Evolutionary conservation across 2,888 invertebrate genomes (phyloP).

Genomic region (Hyposoter dolosus): DNA sequence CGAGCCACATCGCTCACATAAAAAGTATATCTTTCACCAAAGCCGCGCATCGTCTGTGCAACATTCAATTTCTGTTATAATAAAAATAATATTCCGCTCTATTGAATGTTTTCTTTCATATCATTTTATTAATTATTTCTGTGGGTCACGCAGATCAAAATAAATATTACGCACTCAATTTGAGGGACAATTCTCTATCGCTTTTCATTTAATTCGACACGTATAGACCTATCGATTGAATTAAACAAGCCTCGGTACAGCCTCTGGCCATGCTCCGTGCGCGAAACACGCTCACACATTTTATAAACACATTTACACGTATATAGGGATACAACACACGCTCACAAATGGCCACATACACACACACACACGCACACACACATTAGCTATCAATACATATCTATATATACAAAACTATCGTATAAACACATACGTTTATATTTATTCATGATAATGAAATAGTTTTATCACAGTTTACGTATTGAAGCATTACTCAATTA

Average conservation of each 20-base stretch:
- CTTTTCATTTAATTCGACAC: constrained; percentile 55
- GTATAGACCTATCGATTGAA: constrained; percentile 58
- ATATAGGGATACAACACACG: background rate
- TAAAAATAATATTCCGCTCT: too few species aligned
- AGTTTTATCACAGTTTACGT: constrained; percentile 61
- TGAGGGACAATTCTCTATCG: constrained; percentile 32
- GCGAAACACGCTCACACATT: constrained; percentile 23
- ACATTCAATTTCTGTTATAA: too few species aligned
- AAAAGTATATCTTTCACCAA: background rate
- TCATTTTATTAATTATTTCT: background rate
- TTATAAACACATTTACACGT: background rate
- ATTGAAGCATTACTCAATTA: constrained; percentile 51
- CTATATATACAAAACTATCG: background rate
- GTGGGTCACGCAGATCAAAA: background rate
- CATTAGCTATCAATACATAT: background rate
- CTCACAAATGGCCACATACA: background rate
- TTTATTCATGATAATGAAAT: constrained; percentile 50
- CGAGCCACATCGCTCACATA: background rate
- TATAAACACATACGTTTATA: background rate
- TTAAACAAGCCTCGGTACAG: constrained; percentile 56
- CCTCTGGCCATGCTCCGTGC: constrained; percentile 42
- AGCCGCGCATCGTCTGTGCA: too few species aligned
- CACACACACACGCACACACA: background rate
- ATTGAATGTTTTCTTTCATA: background rate
- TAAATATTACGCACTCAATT: constrained; percentile 4